Percentiles rank a stretch among this genome's conserved stretches.
These are phyloP conservation scores for Scopus umbretta DNA, from an alignment of 2,113 vertebrate genomes.

Conservation along the genomic window DNA sequence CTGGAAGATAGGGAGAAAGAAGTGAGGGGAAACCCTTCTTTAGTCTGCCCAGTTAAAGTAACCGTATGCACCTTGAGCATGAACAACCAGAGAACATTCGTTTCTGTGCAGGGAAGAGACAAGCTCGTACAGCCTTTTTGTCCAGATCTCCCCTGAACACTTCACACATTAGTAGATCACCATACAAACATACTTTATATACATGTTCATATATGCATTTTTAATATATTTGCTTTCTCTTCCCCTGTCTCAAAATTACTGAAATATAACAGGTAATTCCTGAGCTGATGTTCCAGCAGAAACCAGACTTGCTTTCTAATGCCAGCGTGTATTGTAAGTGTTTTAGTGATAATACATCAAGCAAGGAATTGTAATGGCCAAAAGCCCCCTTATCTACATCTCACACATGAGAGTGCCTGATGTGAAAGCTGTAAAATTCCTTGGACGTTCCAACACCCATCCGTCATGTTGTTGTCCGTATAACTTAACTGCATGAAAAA, in stretches of 20 bases:
- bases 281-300: background rate
- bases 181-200: background rate
- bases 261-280: background rate
- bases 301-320: background rate
- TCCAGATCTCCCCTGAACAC: background rate
- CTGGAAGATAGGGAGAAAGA: background rate
- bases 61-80: background rate
- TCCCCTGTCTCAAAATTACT: background rate
- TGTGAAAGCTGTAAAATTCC: background rate
- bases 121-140: background rate
- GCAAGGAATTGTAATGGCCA: background rate
- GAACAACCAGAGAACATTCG: background rate
- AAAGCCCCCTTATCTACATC: background rate
- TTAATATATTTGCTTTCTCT: background rate
- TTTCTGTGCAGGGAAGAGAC: background rate
- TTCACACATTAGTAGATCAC: background rate
- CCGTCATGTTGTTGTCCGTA: background rate
- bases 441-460: background rate
- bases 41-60: background rate
- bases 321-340: background rate
- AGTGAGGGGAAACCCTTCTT: background rate
- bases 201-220: background rate
- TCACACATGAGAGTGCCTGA: rapidly evolving
- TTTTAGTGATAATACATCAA: background rate
- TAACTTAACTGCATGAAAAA: background rate